These are phyloP conservation scores for Mormoops blainvillei DNA, from an alignment of 2,113 vertebrate species.

Conservation along the genomic window DNA sequence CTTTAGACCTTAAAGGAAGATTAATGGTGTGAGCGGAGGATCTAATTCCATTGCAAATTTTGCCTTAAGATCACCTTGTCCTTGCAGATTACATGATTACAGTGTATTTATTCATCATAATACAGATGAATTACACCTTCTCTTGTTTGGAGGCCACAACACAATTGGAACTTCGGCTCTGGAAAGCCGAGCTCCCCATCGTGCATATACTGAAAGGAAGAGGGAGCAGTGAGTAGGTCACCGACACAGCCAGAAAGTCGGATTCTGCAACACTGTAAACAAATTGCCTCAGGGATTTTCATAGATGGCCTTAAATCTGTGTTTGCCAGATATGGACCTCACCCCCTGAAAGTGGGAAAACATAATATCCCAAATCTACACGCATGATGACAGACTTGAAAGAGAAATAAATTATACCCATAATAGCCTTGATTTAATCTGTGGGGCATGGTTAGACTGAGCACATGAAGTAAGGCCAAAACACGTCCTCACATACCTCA, in stretches of 20 bases:
- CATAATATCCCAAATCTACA: neutral
- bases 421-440: conserved; percentile 31
- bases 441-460: neutral
- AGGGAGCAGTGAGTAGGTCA: neutral
- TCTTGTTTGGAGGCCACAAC: neutral
- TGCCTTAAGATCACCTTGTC: neutral
- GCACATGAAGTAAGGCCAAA: conserved; percentile 30
- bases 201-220: neutral
- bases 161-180: neutral
- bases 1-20: conserved; percentile 33
- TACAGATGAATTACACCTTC: neutral
- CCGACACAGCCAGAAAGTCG: conserved; percentile 41
- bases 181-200: neutral
- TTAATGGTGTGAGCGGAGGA: neutral
- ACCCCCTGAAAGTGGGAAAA: conserved; percentile 17
- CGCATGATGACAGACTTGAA: conserved; percentile 51
- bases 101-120: conserved; percentile 26
- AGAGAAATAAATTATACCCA: conserved; percentile 35
- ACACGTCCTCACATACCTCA: conserved; percentile 40
- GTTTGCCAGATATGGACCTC: neutral
- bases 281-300: neutral
- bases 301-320: neutral
- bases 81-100: conserved; percentile 21
- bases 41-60: conserved; percentile 8
- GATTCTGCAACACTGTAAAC: neutral